These are phyloP conservation scores for Oceanites oceanicus DNA, from an alignment of 2,113 vertebrate species.

Conservation along the genomic window DNA sequence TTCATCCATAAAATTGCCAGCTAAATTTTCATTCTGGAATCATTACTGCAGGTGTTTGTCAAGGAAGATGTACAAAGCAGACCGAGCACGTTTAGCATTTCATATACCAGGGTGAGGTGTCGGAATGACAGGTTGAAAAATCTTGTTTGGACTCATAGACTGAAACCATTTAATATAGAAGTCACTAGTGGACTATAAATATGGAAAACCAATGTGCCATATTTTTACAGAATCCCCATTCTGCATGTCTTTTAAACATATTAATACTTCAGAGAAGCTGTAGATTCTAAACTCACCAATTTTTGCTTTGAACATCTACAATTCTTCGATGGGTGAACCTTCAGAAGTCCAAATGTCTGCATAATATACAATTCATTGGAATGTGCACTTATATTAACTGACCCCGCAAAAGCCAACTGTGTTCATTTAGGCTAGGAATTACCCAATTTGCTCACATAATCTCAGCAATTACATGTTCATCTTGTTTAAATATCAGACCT, in stretches of 20 bases:
- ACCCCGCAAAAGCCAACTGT: conserved; percentile 11
- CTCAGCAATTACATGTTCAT: conserved; percentile 33
- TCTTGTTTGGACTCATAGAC: conserved; percentile 41
- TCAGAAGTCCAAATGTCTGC: background rate
- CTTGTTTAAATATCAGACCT: conserved; percentile 42
- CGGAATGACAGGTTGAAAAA: conserved; percentile 34
- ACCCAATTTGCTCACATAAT: conserved; percentile 42
- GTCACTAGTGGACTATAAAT: conserved; percentile 28
- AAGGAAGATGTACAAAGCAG: conserved; percentile 29
- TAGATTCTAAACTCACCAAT: background rate
- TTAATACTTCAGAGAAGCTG: background rate
- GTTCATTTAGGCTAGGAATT: conserved; percentile 41
- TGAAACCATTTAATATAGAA: conserved; percentile 41
- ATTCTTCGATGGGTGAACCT: background rate
- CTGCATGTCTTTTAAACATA: background rate
- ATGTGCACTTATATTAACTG: background rate
- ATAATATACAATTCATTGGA: background rate
- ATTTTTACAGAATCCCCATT: conserved; percentile 7
- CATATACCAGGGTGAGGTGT: background rate
- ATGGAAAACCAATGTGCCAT: conserved; percentile 9
- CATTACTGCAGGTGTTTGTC: conserved; percentile 44
- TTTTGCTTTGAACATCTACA: background rate
- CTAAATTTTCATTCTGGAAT: background rate
- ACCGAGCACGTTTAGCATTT: conserved; percentile 29
- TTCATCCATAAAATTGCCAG: conserved; percentile 15